Evolutionary conservation across 2,888 invertebrate species (phyloP).

Genomic region (Tetheella fluctuosa): DNA sequence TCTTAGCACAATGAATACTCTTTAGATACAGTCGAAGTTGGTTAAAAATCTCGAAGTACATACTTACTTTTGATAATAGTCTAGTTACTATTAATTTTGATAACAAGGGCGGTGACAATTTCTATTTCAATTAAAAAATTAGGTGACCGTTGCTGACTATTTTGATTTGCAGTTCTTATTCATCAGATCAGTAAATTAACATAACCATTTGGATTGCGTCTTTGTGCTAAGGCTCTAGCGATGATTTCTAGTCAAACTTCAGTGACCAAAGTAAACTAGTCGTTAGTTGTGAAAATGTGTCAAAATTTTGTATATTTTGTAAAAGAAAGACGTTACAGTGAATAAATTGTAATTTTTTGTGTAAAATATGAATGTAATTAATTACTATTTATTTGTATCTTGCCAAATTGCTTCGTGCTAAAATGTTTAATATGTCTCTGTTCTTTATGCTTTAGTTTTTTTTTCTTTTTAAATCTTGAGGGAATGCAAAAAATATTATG

Average conservation of each 20-base stretch:
- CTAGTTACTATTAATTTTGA: too few species aligned
- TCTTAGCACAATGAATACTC: neutral
- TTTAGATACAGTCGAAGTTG: neutral
- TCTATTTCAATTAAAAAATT: too few species aligned
- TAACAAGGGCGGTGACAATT: too few species aligned
- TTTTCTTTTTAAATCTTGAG: too few species aligned
- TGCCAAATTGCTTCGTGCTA: neutral
- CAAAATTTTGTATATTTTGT: conserved; percentile 70
- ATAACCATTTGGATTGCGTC: neutral
- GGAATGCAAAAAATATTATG: neutral
- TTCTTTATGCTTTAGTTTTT: too few species aligned
- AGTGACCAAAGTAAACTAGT: conserved; percentile 47
- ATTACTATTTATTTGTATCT: neutral
- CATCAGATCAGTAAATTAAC: too few species aligned
- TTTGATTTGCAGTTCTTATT: too few species aligned
- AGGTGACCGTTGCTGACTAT: too few species aligned
- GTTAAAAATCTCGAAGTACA: too few species aligned
- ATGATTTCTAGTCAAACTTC: conserved; percentile 22
- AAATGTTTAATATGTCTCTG: neutral
- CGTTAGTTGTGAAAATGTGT: conserved; percentile 25
- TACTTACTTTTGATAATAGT: too few species aligned
- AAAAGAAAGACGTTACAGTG: conserved; percentile 74
- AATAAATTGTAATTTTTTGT: conserved; percentile 36
- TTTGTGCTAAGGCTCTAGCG: neutral
- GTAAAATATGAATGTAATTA: neutral